phyloP scores from a whole-genome alignment of 2,797 vertebrate genomes.

The Pipistrellus kuhlii region DNA sequence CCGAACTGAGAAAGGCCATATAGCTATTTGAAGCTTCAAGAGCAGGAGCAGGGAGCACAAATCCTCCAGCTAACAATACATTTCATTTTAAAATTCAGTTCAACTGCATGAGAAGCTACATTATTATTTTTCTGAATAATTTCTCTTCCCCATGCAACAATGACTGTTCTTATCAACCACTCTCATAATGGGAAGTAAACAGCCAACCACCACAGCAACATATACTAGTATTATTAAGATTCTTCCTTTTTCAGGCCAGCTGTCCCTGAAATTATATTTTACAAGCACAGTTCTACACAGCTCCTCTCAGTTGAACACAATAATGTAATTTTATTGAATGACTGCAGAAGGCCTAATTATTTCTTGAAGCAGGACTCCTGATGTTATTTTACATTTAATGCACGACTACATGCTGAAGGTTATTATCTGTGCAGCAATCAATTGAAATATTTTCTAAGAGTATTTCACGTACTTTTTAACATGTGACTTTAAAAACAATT shows the following conservation, averaged over 20 bases:
- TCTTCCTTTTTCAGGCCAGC: conserved; percentile 76
- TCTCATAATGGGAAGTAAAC: conserved; percentile 70
- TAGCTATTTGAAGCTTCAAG: conserved; percentile 1
- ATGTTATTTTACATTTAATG: conserved; percentile 83
- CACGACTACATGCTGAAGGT: conserved; percentile 76
- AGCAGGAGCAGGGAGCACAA: conserved; percentile 5
- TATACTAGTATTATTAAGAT: conserved; percentile 79
- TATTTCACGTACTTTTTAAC: conserved; percentile 67
- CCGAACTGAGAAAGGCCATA: conserved; percentile 59
- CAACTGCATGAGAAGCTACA: conserved; percentile 70
- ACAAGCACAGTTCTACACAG: conserved; percentile 78
- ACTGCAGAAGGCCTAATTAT: conserved; percentile 84
- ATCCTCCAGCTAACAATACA: conserved; percentile 62
- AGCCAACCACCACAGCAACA: conserved; percentile 75
- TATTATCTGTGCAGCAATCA: conserved; percentile 78
- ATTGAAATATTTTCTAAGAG: conserved; percentile 74
- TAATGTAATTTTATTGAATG: conserved; percentile 83
- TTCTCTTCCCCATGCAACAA: conserved; percentile 72
- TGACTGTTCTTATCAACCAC: conserved; percentile 71
- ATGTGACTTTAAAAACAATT: conserved; percentile 62
- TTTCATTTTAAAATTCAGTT: conserved; percentile 75
- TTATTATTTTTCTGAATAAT: conserved; percentile 79
- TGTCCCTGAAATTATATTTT: conserved; percentile 82
- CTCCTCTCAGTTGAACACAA: conserved; percentile 79
- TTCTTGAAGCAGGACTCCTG: conserved; percentile 80